These are phyloP conservation scores for Zapornia atra DNA, from an alignment of 2,113 vertebrate genomes.

Conservation along the genomic window DNA sequence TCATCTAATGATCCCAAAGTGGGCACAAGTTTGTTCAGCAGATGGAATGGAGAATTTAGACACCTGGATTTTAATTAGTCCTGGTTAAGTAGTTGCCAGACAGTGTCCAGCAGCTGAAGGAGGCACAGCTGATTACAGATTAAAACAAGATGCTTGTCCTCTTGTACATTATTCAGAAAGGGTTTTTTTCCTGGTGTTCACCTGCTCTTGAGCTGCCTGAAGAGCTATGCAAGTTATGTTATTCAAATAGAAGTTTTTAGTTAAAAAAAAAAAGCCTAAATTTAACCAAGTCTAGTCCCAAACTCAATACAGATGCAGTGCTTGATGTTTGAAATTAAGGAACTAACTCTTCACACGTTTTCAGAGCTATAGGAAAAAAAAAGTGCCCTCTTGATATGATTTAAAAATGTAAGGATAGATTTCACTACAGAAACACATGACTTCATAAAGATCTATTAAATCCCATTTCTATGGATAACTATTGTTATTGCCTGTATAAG, in stretches of 20 bases:
- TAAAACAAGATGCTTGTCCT: neutral
- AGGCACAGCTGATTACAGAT: neutral
- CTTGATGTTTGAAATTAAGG: neutral
- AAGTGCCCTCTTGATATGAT: fast-evolving
- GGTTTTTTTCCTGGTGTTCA: neutral
- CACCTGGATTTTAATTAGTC: slow-evolving; percentile 34
- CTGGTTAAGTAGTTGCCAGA: slow-evolving; percentile 34
- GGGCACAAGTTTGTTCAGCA: slow-evolving; percentile 24
- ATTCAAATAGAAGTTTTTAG: neutral
- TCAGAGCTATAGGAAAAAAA: neutral
- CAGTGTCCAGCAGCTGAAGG: neutral
- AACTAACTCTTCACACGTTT: neutral
- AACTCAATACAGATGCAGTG: neutral
- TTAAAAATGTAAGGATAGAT: neutral
- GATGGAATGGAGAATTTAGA: neutral
- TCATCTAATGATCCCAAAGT: slow-evolving; percentile 43
- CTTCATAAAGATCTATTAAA: neutral
- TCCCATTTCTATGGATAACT: neutral
- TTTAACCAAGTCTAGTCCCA: neutral
- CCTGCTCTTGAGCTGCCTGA: neutral
- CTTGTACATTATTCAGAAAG: neutral
- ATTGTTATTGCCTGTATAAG: neutral
- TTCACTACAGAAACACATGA: neutral
- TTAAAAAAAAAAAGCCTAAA: neutral
- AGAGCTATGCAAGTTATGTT: neutral